Percentiles rank a stretch among this genome's conserved stretches.
Conservation (phyloP, 1,140 invertebrate genomes). For the Papilio polytes region DNA sequence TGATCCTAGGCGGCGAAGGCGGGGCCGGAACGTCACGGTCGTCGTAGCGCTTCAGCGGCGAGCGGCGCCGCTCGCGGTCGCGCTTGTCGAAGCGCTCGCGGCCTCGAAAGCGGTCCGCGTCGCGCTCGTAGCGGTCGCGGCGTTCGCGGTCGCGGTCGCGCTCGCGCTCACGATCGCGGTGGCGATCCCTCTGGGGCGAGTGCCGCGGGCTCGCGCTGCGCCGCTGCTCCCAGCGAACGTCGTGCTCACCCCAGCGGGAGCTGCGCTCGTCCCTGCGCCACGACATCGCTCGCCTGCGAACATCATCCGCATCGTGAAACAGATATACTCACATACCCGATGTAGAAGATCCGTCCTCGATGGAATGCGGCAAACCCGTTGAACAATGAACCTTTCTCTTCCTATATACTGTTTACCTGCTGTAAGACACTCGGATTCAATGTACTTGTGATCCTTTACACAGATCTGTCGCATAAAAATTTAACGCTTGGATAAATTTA, state of each 20-base stretch:
- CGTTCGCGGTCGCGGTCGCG: conserved; percentile 59
- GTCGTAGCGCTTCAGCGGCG: conserved; percentile 54
- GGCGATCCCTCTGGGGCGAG: conserved; percentile 55
- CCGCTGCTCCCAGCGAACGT: conserved; percentile 61
- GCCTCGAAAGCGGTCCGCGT: conserved; percentile 42
- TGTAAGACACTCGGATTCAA: conserved; percentile 35
- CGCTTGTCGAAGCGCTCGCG: conserved; percentile 57
- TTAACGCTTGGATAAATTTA: not conserved
- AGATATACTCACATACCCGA: conserved; percentile 58
- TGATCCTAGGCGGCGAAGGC: conserved; percentile 67
- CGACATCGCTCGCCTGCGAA: conserved; percentile 78
- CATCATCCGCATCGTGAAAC: conserved; percentile 69
- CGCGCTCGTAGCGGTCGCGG: conserved; percentile 52
- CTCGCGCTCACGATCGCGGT: conserved; percentile 52
- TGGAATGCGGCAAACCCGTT: conserved; percentile 21
- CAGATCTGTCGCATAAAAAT: not conserved
- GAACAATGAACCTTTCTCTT: conserved; percentile 34
- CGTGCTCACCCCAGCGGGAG: conserved; percentile 62
- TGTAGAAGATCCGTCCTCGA: conserved; percentile 40
- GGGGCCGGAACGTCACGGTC: conserved; percentile 60
- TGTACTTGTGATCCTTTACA: conserved; percentile 17
- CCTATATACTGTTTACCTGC: conserved; percentile 39
- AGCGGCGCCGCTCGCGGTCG: conserved; percentile 48
- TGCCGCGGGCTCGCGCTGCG: conserved; percentile 61
- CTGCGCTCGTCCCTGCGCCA: conserved; percentile 72